Evolutionary conservation across 2,888 invertebrate genomes (phyloP), one percentile per base, ranked within the genome.

Genomic region (Pristionchus japonicus): DNA sequence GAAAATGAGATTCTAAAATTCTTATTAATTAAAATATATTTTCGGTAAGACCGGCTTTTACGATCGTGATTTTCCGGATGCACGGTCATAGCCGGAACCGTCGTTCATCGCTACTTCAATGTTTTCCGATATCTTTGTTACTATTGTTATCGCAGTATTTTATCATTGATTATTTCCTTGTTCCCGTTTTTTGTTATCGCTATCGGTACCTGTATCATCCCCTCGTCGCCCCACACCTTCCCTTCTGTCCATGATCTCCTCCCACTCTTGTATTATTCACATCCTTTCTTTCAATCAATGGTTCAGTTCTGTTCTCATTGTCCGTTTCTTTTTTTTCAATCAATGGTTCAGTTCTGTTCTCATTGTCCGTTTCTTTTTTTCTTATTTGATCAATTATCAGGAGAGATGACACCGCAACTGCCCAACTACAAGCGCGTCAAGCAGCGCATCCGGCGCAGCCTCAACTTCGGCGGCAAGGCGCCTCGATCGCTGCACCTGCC

Each of bases 361-460:
- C n/a, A 0, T 3, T n/a, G n/a, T 3, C 4, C 23, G 57, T 57
- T 57, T 23, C n/a, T 57, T 23, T 23, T 57, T 31, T 11, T 17
- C 31, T 13, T 40, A 37, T 23, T 74, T 74, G 11, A 7, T 31
- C 9, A 7, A 7, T 40, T 23, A 34, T 3, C 43, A 47, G 61
- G 43, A 20, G 47, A 85, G 88, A 93, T 94, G 94, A 90, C 93
- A 34, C 92, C 92, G 31, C 89, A 90, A 80, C 90, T 92, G 80
- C 89, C 91, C 23, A 90, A 91, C 87, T 94, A 92, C 89, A 91
- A 92, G 77, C 90, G 90, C 49, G 89, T 94, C 37, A 90, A 92
- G 67, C 91, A 92, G 93, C 96, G 98, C 92, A 97, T 98, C 92
- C 96, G 96, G 31, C 97, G 98, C 95, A 97, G 97, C 3, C 95